phyloP scores from a whole-genome alignment of 2,797 vertebrate genomes.

The Acestrorhynchus altus region DNA sequence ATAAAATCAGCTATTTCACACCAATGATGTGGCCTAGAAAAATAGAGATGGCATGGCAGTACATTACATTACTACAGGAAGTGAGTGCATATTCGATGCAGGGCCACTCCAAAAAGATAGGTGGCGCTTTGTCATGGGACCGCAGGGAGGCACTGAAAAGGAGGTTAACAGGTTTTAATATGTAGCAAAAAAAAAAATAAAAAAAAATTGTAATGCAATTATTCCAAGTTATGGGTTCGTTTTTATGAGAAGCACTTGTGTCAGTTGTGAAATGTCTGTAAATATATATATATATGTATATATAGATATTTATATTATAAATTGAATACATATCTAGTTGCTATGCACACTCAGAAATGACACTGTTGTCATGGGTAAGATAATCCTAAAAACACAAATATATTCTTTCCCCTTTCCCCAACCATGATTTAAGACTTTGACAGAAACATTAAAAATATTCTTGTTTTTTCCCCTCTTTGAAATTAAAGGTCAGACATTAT shows the following conservation, averaged over 20 bases:
- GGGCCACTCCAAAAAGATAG: constrained; percentile 37
- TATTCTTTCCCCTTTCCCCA: constrained; percentile 39
- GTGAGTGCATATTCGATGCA: constrained; percentile 41
- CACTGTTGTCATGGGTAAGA: constrained; percentile 53
- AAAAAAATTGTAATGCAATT: constrained; percentile 23
- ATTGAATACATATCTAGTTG: constrained; percentile 61
- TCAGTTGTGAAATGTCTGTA: constrained; percentile 53
- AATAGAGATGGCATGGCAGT: constrained; percentile 41
- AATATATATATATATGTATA: constrained; percentile 57
- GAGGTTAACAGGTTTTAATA: constrained; percentile 44
- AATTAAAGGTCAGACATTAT: constrained; percentile 72
- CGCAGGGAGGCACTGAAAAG: constrained; percentile 36
- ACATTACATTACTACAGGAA: constrained; percentile 29
- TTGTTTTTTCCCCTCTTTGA: constrained; percentile 58
- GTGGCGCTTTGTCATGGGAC: constrained; percentile 46
- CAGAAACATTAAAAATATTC: constrained; percentile 64
- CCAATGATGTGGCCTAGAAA: constrained; percentile 20
- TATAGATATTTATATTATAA: constrained; percentile 47
- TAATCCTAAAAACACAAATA: constrained; percentile 57
- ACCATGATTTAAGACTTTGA: constrained; percentile 59
- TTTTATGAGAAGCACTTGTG: constrained; percentile 54
- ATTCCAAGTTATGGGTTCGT: constrained; percentile 43
- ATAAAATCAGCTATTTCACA: neutral
- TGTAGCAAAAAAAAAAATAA: constrained; percentile 35
- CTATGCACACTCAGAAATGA: constrained; percentile 58